Conservation (phyloP, 2,888 invertebrate genomes). For the Phaonia tiefii region DNA sequence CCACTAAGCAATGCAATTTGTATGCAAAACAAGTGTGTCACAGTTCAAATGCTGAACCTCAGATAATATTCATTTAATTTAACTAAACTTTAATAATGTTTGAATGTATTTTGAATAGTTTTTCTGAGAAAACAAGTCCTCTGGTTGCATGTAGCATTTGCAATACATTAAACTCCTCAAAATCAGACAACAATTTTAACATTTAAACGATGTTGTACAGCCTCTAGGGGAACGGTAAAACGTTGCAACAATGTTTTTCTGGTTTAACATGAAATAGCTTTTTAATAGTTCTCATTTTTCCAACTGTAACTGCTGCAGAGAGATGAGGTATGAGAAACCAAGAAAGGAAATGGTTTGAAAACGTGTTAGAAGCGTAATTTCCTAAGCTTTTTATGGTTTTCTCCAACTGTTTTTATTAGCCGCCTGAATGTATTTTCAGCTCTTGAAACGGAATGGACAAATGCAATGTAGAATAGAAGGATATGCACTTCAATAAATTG, state of each 20-base stretch:
- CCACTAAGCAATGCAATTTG: not conserved
- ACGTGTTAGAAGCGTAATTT: not conserved
- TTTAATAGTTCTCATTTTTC: slow-evolving; percentile 17
- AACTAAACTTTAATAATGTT: slow-evolving; percentile 5
- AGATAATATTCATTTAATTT: not conserved
- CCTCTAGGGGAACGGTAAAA: not conserved
- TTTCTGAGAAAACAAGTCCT: too few species aligned
- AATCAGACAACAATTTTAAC: not conserved
- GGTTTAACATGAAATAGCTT: slow-evolving; percentile 22
- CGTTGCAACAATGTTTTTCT: slow-evolving; percentile 13
- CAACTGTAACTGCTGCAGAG: too few species aligned
- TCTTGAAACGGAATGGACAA: too few species aligned
- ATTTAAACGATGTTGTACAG: not conserved
- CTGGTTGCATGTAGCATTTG: too few species aligned
- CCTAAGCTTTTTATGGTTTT: not conserved
- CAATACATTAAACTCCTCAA: too few species aligned
- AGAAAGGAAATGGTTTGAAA: not conserved
- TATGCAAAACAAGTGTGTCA: not conserved
- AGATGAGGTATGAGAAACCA: too few species aligned
- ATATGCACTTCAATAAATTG: too few species aligned
- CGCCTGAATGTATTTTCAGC: too few species aligned
- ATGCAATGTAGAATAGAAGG: too few species aligned
- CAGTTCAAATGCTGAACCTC: not conserved
- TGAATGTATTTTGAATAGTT: too few species aligned
- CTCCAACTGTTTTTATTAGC: not conserved